Conservation (phyloP, 2,888 invertebrate species). For the Gnatocerus cornutus region DNA sequence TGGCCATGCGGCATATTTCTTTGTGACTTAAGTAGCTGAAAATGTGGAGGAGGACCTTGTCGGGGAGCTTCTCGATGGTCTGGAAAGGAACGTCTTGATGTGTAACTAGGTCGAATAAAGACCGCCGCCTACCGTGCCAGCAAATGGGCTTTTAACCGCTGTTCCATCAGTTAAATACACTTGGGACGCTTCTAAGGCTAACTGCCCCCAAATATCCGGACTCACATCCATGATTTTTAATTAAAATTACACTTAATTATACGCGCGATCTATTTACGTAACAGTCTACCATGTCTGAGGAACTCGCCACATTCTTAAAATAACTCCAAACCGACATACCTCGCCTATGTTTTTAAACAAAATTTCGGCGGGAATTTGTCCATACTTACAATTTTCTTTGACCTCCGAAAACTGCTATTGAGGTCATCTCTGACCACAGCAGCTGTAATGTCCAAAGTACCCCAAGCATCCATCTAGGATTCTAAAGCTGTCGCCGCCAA, state of each 20-base stretch:
- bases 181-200: slow-evolving; percentile 90
- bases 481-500: too few species aligned
- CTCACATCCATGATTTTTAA: slow-evolving; percentile 58
- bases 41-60: slow-evolving; percentile 94
- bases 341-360: slow-evolving; percentile 20
- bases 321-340: slow-evolving; percentile 38
- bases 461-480: slow-evolving; percentile 81
- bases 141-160: slow-evolving; percentile 85
- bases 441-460: slow-evolving; percentile 75
- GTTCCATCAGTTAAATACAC: slow-evolving; percentile 89
- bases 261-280: slow-evolving; percentile 44
- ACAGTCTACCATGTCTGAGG: slow-evolving; percentile 28
- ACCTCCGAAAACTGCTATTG: slow-evolving; percentile 71
- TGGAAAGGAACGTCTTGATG: slow-evolving; percentile 69
- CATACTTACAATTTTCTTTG: slow-evolving; percentile 62
- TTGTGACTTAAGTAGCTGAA: slow-evolving; percentile 95
- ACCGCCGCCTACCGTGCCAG: slow-evolving; percentile 80
- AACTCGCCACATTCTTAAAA: slow-evolving; percentile 45
- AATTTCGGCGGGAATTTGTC: slow-evolving; percentile 45
- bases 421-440: slow-evolving; percentile 82
- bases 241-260: slow-evolving; percentile 19
- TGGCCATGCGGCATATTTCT: slow-evolving; percentile 94
- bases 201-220: slow-evolving; percentile 90
- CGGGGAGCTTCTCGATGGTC: slow-evolving; percentile 97
- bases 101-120: too few species aligned